A percentile compares a stretch with the other conserved stretches of the same genome.
phyloP scores from a whole-genome alignment of 2,888 invertebrate species.

The Trissonchulus latispiculum region DNA sequence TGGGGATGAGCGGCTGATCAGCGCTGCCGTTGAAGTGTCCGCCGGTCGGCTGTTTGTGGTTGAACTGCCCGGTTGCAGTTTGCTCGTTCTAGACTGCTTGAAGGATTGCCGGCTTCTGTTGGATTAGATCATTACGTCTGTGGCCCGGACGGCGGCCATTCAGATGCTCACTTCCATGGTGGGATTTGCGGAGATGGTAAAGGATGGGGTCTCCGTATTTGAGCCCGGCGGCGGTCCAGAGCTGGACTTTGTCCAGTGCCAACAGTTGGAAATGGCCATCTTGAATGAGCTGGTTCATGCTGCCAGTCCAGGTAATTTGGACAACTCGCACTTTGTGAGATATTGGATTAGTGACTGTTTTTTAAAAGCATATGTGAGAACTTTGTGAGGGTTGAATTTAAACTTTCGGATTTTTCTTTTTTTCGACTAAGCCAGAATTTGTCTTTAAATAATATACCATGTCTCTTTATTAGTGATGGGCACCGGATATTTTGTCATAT shows the following conservation, averaged over 20 bases:
- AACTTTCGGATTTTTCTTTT: no score
- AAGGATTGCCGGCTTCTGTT: neutral
- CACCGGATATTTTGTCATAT: no score
- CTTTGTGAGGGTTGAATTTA: no score
- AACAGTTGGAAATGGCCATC: neutral
- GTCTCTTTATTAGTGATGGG: no score
- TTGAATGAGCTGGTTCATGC: constrained; percentile 2
- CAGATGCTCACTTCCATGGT: neutral
- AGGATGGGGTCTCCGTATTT: neutral
- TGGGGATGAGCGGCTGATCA: constrained; percentile 27
- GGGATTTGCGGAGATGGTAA: neutral
- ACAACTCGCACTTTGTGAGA: no score
- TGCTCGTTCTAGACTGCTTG: constrained; percentile 10
- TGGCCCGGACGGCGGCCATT: neutral
- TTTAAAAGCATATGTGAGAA: no score
- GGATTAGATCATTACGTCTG: neutral
- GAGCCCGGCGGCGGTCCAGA: neutral
- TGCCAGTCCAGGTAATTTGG: neutral
- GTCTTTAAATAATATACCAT: no score
- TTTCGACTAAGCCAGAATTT: no score
- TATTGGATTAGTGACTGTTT: no score
- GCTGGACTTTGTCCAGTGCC: neutral
- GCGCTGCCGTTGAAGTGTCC: constrained; percentile 20
- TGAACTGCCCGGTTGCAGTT: neutral
- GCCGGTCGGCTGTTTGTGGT: neutral